Evolutionary conservation across 2,113 vertebrate genomes (phyloP).

Genomic region (Phainopepla nitens): DNA sequence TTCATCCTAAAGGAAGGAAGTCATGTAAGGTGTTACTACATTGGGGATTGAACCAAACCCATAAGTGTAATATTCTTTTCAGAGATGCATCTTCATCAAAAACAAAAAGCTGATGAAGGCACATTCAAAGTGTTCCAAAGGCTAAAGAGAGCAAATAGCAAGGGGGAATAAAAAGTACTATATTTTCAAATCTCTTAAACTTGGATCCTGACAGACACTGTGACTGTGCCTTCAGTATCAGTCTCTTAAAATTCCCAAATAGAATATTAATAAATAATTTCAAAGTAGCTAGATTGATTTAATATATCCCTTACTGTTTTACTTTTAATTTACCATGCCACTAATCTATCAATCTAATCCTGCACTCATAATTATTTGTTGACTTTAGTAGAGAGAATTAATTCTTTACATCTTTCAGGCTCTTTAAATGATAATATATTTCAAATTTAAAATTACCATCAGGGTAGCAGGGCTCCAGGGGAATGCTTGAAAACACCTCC

Average conservation of each 20-base stretch:
- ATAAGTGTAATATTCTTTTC: background rate
- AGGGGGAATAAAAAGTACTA: fast-evolving
- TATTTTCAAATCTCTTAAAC: background rate
- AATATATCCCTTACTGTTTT: slow-evolving; percentile 37
- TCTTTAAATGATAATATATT: slow-evolving; percentile 67
- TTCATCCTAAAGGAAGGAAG: background rate
- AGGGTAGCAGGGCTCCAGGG: slow-evolving; percentile 33
- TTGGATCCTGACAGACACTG: background rate
- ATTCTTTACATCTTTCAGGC: slow-evolving; percentile 57
- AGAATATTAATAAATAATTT: slow-evolving; percentile 49
- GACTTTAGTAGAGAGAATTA: slow-evolving; percentile 58
- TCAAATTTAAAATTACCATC: slow-evolving; percentile 61
- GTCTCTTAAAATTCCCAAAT: slow-evolving; percentile 9
- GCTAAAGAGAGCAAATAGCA: background rate
- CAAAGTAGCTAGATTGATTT: slow-evolving; percentile 36
- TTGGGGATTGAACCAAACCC: background rate
- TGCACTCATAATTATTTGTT: slow-evolving; percentile 64
- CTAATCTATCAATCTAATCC: slow-evolving; percentile 63
- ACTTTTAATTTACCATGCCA: slow-evolving; percentile 57
- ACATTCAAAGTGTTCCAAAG: background rate
- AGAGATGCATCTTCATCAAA: background rate
- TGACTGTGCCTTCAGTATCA: background rate
- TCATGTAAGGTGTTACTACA: background rate
- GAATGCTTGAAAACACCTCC: slow-evolving; percentile 59
- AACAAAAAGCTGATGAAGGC: background rate